Evolutionary conservation across 2,797 vertebrate species (phyloP).

Genomic region (Rhabdomys pumilio): DNA sequence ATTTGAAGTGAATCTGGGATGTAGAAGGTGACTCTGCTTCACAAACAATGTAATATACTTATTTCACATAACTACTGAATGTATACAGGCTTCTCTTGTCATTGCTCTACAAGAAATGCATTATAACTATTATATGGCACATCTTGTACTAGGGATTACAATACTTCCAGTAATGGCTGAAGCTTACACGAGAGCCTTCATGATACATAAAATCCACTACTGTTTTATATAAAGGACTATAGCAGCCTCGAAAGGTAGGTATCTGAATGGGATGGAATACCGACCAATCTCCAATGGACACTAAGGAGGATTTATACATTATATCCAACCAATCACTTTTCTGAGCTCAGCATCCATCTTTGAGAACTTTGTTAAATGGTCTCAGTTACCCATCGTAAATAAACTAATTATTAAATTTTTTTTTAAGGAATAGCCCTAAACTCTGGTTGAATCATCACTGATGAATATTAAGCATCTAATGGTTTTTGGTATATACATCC

Average conservation of each 20-base stretch:
- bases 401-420: constrained; percentile 21
- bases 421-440: neutral
- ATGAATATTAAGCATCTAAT: neutral
- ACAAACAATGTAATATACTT: neutral
- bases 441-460: neutral
- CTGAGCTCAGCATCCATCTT: constrained; percentile 25
- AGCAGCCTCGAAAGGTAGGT: neutral
- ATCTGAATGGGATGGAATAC: neutral
- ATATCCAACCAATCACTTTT: constrained; percentile 14
- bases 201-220: neutral
- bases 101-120: neutral
- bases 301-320: constrained; percentile 27
- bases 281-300: neutral
- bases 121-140: neutral
- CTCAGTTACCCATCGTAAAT: neutral
- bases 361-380: neutral
- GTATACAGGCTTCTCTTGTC: neutral
- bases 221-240: neutral
- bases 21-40: neutral
- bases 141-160: neutral
- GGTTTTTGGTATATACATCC: neutral
- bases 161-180: neutral
- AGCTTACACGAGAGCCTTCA: neutral
- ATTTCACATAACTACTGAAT: neutral
- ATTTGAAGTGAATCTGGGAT: neutral